Conservation (phyloP, 2,113 vertebrate species). For the Bos javanicus region DNA sequence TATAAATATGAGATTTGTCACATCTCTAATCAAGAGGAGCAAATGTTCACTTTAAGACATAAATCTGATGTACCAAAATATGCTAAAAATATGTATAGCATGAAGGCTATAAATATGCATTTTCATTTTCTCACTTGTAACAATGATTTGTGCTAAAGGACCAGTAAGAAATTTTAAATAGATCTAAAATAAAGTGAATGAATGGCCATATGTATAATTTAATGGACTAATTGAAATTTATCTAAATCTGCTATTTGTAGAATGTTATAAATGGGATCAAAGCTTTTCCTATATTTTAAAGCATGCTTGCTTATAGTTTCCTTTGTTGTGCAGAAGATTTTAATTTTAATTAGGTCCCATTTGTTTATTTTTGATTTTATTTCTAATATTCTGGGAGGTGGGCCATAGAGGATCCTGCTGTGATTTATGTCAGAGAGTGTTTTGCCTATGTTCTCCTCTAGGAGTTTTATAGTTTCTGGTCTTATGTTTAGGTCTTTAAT, state of each 20-base stretch:
- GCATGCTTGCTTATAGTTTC: neutral
- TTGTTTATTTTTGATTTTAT: no score
- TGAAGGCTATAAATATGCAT: neutral
- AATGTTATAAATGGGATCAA: neutral
- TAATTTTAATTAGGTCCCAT: no score
- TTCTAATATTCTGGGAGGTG: no score
- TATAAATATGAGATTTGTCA: constrained; percentile 19
- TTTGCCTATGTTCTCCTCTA: no score
- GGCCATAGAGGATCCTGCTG: no score
- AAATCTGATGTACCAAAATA: neutral
- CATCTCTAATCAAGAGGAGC: neutral
- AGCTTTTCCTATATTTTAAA: neutral
- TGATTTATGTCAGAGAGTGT: no score
- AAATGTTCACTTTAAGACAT: neutral
- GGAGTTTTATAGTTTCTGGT: no score
- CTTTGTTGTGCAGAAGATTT: no score
- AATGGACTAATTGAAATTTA: neutral
- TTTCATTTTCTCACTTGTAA: neutral
- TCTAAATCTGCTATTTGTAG: neutral
- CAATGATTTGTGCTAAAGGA: neutral
- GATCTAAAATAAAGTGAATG: neutral
- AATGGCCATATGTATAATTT: neutral
- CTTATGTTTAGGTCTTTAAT: no score
- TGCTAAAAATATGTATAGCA: neutral
- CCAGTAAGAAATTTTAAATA: neutral